A percentile compares a stretch with the other conserved stretches of the same genome.
Conservation (phyloP, 2,888 invertebrate species). For the Geophilus truncorum region DNA sequence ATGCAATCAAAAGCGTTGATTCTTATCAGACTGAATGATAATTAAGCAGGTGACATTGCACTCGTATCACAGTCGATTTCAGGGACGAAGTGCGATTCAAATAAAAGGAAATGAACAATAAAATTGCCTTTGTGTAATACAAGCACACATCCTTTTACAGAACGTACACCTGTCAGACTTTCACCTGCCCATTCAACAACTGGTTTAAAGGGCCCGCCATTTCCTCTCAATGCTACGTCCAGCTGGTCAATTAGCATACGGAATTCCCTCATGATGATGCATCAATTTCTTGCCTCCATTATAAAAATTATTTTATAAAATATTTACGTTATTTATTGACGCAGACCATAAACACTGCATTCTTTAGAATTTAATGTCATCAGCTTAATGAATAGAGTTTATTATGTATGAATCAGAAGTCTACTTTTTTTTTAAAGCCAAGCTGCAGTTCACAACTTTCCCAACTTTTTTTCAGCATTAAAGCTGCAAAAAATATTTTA, state of each 20-base stretch:
- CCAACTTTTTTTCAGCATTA: not conserved
- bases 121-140: not conserved
- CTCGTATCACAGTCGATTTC: not conserved
- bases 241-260: not conserved
- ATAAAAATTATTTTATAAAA: not conserved
- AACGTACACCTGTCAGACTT: not conserved
- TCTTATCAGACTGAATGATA: not conserved
- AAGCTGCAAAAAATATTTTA: not conserved
- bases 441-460: not conserved
- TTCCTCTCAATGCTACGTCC: not conserved
- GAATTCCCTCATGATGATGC: not conserved
- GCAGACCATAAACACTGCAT: too few relatives aligned
- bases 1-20: not conserved
- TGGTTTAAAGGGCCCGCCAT: not conserved
- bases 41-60: conserved; percentile 13
- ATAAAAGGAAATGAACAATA: not conserved
- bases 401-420: not conserved
- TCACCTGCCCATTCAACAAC: conserved; percentile 8
- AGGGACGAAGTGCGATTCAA: not conserved
- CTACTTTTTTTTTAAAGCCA: too few relatives aligned
- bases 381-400: not conserved
- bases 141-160: not conserved
- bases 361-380: not conserved
- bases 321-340: not conserved
- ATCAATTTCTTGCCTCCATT: not conserved